Base-by-base conservation (phyloP, 2,888 invertebrate species). In the Drepana falcataria region DNA sequence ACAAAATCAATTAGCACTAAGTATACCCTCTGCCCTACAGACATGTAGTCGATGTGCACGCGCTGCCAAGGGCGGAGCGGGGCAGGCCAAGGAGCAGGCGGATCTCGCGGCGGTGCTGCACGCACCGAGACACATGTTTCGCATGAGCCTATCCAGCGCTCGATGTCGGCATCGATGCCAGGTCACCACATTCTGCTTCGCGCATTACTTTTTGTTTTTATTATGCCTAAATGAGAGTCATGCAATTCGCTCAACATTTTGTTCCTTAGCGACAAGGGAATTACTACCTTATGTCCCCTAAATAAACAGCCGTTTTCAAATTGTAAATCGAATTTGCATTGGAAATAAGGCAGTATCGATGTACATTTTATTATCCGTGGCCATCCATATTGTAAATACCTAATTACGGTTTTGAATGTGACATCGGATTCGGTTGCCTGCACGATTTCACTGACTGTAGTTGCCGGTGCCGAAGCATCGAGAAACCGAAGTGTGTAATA, bases 271-370 rank as follows among this genome's bases (percentile, higher is more conserved):
- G 5, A 3, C 5, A 37, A 5, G 3, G 37, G 37, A 4, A 37
- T 37, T 37, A 37, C 37, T 37, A 37, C 37, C 37, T 5, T 37
- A 37, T 63, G 54, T 4, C 60, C 59, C 33, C 61, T 40, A 2
- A 61, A 47, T 34, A 59, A 53, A 35, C 57, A 59, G 7, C 62
- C 64, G 1, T 58, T 49, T 9, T 55, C 48, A 6, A 52, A 7
- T 48, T 58, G 49, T 49, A 63, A 53, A 49, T 63, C 59, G 3
- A 47, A 7, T 34, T 55, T 59, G 44, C 63, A 60, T 6, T 57
- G 40, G 48, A 63, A 61, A 52, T 55, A 63, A 6, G 60, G 59
- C 21, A 48, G 33, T 48, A 59, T 35, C 2, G 35, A 44, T 6
- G 7, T 44, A 53, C 55, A 55, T 9, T 49, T 55, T 40, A 55